phyloP scores from a whole-genome alignment of 37 sponge, comb jelly and placozoan genomes.

The Mnemiopsis leidyi region DNA sequence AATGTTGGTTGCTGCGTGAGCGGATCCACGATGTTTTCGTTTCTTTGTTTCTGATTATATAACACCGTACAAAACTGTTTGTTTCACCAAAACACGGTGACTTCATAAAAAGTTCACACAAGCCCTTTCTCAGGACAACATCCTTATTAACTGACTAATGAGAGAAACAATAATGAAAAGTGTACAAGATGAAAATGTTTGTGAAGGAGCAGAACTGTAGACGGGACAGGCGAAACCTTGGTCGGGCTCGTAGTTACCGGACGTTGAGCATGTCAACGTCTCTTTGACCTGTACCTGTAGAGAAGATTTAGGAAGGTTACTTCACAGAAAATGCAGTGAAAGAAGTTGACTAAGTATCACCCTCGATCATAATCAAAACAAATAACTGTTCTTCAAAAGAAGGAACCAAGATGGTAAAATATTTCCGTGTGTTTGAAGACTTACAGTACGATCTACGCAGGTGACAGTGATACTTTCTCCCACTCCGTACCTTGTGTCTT shows the following conservation, averaged over 20 bases:
- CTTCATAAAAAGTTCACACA: no score
- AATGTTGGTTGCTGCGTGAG: no score
- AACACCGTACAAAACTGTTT: no score
- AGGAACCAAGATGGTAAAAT: background rate
- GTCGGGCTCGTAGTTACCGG: background rate
- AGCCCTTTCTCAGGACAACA: background rate
- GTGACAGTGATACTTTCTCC: conserved; percentile 36
- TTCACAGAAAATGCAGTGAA: no score
- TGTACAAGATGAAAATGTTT: background rate
- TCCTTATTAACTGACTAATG: background rate
- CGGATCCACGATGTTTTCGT: no score
- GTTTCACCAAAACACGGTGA: no score
- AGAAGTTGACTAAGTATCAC: no score
- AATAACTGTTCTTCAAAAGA: no score
- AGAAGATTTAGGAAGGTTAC: no score
- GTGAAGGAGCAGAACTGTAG: conserved; percentile 32
- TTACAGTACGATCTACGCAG: conserved; percentile 4
- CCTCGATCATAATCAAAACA: no score
- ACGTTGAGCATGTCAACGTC: background rate
- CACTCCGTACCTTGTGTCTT: background rate
- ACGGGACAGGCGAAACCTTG: conserved; percentile 29
- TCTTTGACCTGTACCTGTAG: conserved; percentile 12
- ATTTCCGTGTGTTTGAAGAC: background rate
- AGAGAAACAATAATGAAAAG: background rate
- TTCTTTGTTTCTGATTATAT: no score